Evolutionary conservation across 2,797 vertebrate genomes (phyloP).

Genomic region (Podarcis lilfordi): DNA sequence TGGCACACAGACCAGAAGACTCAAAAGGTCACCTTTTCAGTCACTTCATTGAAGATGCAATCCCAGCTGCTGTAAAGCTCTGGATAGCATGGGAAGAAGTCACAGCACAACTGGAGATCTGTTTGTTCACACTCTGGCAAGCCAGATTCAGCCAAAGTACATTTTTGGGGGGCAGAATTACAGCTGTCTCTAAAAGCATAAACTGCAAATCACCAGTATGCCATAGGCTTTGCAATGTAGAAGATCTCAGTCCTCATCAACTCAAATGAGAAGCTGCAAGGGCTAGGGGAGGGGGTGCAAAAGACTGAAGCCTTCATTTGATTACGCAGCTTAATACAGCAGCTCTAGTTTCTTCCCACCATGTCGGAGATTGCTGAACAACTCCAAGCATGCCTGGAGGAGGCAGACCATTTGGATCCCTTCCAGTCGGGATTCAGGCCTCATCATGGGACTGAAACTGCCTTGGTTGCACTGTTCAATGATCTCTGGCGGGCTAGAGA

Average conservation of each 20-base stretch:
- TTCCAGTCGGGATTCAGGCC: no score
- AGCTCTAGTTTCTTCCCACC: not conserved
- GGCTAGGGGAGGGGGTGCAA: not conserved
- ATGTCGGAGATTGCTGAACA: no score
- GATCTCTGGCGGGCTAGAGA: no score
- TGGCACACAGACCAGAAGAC: not conserved
- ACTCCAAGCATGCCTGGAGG: no score
- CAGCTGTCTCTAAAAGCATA: not conserved
- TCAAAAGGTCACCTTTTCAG: not conserved
- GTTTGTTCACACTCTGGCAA: not conserved
- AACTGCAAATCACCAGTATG: not conserved
- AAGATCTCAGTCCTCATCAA: not conserved
- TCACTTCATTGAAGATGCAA: not conserved
- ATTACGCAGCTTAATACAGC: not conserved
- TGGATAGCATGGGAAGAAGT: not conserved
- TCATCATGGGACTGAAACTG: no score
- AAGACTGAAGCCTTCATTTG: not conserved
- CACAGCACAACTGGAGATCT: not conserved
- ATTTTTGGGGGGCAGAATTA: no score
- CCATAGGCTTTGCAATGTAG: not conserved
- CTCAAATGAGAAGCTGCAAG: not conserved
- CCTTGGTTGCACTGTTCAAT: no score
- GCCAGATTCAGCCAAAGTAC: not conserved
- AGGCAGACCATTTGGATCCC: no score
- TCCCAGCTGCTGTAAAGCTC: not conserved